Conservation (phyloP, 2,797 vertebrate species). For the Hemibagrus guttatus region DNA sequence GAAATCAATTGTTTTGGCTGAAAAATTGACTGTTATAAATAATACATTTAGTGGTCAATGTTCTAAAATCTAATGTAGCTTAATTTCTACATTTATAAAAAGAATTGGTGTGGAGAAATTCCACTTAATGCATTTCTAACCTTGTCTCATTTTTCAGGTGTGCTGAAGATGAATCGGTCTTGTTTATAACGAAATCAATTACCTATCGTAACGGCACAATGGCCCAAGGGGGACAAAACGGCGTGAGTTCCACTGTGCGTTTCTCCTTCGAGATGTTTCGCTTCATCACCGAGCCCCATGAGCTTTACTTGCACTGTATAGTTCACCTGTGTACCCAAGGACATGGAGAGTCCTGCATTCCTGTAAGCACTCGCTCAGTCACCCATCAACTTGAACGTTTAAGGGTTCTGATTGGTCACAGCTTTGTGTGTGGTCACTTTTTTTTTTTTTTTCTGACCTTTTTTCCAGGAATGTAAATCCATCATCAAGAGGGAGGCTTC, state of each 20-base stretch:
- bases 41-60: too few relatives aligned
- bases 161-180: constrained; percentile 64
- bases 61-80: too few relatives aligned
- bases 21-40: too few relatives aligned
- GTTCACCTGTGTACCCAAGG: constrained; percentile 73
- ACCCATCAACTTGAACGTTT: not conserved
- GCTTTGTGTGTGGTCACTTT: not conserved
- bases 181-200: constrained; percentile 54
- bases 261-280: constrained; percentile 78
- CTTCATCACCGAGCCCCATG: constrained; percentile 61
- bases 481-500: constrained; percentile 69
- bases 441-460: not conserved
- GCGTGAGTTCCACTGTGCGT: constrained; percentile 60
- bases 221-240: constrained; percentile 50
- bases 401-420: not conserved
- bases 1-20: too few relatives aligned
- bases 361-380: constrained; percentile 61
- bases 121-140: not conserved
- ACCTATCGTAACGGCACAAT: constrained; percentile 27
- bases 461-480: constrained; percentile 69
- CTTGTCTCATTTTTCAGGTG: constrained; percentile 64
- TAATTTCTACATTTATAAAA: too few relatives aligned
- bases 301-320: constrained; percentile 76
- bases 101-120: too few relatives aligned
- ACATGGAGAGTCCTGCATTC: constrained; percentile 64